phyloP scores from a whole-genome alignment of 2,113 vertebrate genomes.

The Tonatia bakeri region DNA sequence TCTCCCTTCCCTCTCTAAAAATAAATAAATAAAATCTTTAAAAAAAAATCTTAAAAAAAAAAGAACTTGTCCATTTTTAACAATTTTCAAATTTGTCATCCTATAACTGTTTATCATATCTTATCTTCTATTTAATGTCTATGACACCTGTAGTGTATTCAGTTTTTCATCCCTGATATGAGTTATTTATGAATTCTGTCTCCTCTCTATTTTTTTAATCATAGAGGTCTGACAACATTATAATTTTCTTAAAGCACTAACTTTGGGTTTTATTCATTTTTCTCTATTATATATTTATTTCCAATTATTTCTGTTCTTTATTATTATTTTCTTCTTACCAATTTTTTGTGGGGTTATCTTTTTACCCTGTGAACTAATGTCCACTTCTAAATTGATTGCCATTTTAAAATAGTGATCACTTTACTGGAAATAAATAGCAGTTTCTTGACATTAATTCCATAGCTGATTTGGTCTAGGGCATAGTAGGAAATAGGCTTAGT shows the following conservation, averaged over 20 bases:
- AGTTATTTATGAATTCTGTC: not conserved
- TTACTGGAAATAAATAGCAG: not conserved
- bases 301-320: not conserved
- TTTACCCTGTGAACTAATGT: not conserved
- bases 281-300: not conserved
- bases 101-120: not conserved
- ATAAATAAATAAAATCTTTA: no score
- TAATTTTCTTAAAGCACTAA: not conserved
- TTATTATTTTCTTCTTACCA: not conserved
- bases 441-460: not conserved
- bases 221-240: not conserved
- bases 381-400: not conserved
- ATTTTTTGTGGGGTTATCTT: not conserved
- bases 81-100: not conserved
- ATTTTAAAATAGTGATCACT: not conserved
- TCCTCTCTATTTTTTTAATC: not conserved
- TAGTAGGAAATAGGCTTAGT: not conserved
- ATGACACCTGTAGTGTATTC: no score
- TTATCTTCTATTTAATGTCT: not conserved
- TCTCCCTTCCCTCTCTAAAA: no score
- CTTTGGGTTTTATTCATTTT: not conserved
- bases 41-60: no score
- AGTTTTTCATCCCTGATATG: not conserved
- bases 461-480: not conserved
- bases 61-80: not conserved